A percentile compares a stretch with the other conserved stretches of the same genome.
These are phyloP conservation scores for Bugula neritina DNA, from an alignment of 2,888 invertebrate genomes.

Conservation along the genomic window DNA sequence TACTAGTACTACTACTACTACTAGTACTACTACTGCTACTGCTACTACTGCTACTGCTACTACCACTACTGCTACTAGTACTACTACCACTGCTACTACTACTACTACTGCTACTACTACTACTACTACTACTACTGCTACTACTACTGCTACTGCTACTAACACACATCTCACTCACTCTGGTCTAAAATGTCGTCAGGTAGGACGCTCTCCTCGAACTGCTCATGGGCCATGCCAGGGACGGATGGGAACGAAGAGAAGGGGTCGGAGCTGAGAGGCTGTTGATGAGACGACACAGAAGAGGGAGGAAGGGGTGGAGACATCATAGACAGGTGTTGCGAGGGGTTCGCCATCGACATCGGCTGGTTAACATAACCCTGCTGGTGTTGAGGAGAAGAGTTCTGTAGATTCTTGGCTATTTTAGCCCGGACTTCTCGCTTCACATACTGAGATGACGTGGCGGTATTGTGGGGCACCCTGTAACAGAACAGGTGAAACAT, in stretches of 20 bases:
- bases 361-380: neutral
- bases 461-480: slow-evolving; percentile 6
- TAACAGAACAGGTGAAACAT: neutral
- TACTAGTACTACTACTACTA: no score
- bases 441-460: neutral
- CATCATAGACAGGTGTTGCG: slow-evolving; percentile 7
- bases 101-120: no score
- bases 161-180: neutral
- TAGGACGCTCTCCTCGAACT: slow-evolving; percentile 3
- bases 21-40: no score
- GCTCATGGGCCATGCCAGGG: neutral
- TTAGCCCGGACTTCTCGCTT: slow-evolving; percentile 1
- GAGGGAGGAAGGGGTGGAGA: neutral
- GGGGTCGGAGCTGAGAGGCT: neutral
- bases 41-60: no score
- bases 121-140: no score
- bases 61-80: no score
- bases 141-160: neutral
- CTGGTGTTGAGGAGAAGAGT: slow-evolving; percentile 6
- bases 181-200: slow-evolving; percentile 21
- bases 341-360: neutral
- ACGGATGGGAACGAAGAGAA: neutral
- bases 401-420: neutral
- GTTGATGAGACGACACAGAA: neutral
- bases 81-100: no score